phyloP scores from a whole-genome alignment of 2,797 vertebrate species.

The Pagetopsis macropterus region DNA sequence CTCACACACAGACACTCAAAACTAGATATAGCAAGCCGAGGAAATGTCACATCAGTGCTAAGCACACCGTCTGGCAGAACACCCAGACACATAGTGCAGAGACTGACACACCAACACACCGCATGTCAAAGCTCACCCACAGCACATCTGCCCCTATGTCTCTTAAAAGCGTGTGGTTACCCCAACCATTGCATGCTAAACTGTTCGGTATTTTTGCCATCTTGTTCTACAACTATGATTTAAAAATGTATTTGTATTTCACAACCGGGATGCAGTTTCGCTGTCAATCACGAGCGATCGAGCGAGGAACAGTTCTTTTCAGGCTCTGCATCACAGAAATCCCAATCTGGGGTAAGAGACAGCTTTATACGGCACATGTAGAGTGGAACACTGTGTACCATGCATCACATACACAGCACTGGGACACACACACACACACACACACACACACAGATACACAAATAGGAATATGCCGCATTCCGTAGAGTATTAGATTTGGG shows the following conservation, averaged over 20 bases:
- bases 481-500: background rate
- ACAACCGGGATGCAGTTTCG: background rate
- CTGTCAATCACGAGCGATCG: background rate
- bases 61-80: conserved; percentile 39
- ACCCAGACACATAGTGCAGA: conserved; percentile 15
- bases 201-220: background rate
- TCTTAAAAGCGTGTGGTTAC: background rate
- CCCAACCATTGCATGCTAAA: conserved; percentile 3
- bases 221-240: background rate
- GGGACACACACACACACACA: background rate
- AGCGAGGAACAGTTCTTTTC: background rate
- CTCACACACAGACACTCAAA: conserved; percentile 37
- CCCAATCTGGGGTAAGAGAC: too few relatives aligned
- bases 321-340: background rate
- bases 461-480: background rate
- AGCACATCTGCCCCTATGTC: background rate
- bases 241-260: background rate
- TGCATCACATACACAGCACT: background rate
- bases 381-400: background rate
- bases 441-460: background rate
- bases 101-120: background rate
- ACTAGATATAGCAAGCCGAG: conserved; percentile 51
- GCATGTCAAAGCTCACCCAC: conserved; percentile 18
- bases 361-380: background rate
- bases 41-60: conserved; percentile 53